Percentiles rank a stretch among this genome's conserved stretches.
phyloP scores from a whole-genome alignment of 2,888 invertebrate species.

The Morpho deidamia region DNA sequence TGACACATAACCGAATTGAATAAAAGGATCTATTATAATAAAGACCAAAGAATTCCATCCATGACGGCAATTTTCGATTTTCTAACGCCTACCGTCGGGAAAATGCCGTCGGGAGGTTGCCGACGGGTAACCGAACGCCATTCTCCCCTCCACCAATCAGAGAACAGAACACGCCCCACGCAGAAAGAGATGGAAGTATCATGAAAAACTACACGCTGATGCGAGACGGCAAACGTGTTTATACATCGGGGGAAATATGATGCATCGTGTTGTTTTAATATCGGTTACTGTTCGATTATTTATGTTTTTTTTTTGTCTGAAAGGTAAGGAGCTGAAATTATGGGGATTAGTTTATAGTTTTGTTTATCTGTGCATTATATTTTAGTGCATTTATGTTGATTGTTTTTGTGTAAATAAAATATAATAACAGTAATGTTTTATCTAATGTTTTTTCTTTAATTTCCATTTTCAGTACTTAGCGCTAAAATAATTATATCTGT shows the following conservation, averaged over 20 bases:
- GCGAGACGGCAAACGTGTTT: constrained; percentile 53
- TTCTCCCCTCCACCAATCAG: constrained; percentile 69
- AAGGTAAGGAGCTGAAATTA: constrained; percentile 45
- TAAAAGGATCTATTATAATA: constrained; percentile 16
- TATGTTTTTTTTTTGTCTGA: constrained; percentile 55
- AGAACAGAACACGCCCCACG: constrained; percentile 61
- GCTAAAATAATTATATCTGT: constrained; percentile 13
- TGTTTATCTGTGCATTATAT: constrained; percentile 14
- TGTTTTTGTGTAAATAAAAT: neutral
- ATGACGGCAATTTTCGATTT: constrained; percentile 49
- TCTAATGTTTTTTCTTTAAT: too few relatives aligned
- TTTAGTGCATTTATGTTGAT: constrained; percentile 7
- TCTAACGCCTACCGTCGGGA: constrained; percentile 65
- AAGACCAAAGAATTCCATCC: constrained; percentile 26
- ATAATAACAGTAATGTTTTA: neutral
- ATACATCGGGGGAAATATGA: constrained; percentile 65
- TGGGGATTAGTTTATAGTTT: constrained; percentile 12
- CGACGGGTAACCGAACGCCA: constrained; percentile 48
- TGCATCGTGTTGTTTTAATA: constrained; percentile 75
- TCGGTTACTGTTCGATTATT: constrained; percentile 69
- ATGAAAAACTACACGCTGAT: constrained; percentile 45
- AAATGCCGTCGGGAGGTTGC: constrained; percentile 67
- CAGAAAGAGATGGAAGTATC: constrained; percentile 37
- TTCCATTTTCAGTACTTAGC: neutral
- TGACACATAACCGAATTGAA: constrained; percentile 8